A percentile compares a stretch with the other conserved stretches of the same genome.
phyloP scores from a whole-genome alignment of 2,888 invertebrate genomes.

The Athalia rosae region DNA sequence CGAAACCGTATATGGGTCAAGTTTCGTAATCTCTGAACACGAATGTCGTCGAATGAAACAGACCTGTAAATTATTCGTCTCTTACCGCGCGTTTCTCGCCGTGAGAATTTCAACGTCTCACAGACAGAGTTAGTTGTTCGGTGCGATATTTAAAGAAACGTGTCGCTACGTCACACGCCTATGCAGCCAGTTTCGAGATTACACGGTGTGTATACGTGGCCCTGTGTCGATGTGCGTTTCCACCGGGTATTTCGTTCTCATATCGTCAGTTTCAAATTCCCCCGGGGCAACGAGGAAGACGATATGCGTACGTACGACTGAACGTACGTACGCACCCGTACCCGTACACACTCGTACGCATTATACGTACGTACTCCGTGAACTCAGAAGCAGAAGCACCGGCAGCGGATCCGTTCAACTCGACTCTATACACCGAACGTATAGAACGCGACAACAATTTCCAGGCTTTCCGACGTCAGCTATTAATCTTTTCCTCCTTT shows the following conservation, averaged over 20 bases:
- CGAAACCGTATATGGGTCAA: too few relatives aligned
- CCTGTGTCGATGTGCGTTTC: too few relatives aligned
- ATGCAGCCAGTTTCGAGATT: background rate
- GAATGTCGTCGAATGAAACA: too few relatives aligned
- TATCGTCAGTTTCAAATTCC: too few relatives aligned
- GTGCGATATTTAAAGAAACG: too few relatives aligned
- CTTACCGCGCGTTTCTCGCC: background rate
- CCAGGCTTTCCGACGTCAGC: constrained; percentile 6
- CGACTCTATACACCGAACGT: too few relatives aligned
- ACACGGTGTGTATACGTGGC: too few relatives aligned
- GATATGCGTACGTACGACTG: background rate
- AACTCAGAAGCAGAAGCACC: background rate
- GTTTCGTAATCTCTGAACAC: too few relatives aligned
- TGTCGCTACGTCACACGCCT: background rate
- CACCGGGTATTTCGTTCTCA: too few relatives aligned
- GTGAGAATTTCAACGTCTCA: background rate
- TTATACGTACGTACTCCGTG: background rate
- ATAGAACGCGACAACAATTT: constrained; percentile 12
- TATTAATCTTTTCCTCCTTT: constrained; percentile 39
- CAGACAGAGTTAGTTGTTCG: too few relatives aligned
- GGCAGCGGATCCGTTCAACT: background rate
- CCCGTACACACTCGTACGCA: background rate
- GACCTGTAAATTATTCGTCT: background rate
- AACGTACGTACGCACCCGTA: background rate
- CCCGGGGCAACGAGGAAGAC: too few relatives aligned